These are phyloP conservation scores for Zaprionus bogoriensis DNA, from an alignment of 2,888 invertebrate species.

Conservation along the genomic window DNA sequence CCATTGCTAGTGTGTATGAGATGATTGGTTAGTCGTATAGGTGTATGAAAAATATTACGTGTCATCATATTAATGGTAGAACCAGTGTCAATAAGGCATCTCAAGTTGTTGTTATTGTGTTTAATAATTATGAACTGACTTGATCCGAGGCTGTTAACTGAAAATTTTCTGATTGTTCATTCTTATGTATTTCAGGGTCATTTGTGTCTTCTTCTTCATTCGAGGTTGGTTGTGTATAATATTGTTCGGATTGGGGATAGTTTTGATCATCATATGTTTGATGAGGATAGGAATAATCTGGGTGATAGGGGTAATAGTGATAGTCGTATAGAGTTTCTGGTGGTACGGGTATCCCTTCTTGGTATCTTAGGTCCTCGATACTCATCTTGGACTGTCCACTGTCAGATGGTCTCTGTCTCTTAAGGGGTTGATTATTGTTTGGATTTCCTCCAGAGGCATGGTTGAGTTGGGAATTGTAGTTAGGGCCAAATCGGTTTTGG, in stretches of 20 bases:
- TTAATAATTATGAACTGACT: conserved; percentile 1
- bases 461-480: not conserved
- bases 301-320: not conserved
- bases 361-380: conserved; percentile 2
- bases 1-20: conserved; percentile 16
- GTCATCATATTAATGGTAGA: conserved; percentile 17
- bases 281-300: not conserved
- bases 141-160: conserved; percentile 5
- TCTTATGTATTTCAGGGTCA: not conserved
- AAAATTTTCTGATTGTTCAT: conserved; percentile 18
- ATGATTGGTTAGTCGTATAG: conserved; percentile 2
- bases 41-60: conserved; percentile 10
- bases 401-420: conserved; percentile 13
- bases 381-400: conserved; percentile 12
- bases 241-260: too few relatives aligned
- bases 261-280: conserved; percentile 2
- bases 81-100: conserved; percentile 15
- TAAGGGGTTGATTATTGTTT: not conserved
- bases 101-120: not conserved
- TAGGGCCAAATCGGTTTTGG: conserved; percentile 5
- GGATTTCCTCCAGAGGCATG: not conserved
- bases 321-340: not conserved
- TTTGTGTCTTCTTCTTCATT: not conserved
- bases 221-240: not conserved
- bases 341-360: not conserved